A percentile compares a stretch with the other conserved stretches of the same genome.
Evolutionary conservation across 2,888 invertebrate species (phyloP).

Genomic region (Steinernema hermaphroditum): DNA sequence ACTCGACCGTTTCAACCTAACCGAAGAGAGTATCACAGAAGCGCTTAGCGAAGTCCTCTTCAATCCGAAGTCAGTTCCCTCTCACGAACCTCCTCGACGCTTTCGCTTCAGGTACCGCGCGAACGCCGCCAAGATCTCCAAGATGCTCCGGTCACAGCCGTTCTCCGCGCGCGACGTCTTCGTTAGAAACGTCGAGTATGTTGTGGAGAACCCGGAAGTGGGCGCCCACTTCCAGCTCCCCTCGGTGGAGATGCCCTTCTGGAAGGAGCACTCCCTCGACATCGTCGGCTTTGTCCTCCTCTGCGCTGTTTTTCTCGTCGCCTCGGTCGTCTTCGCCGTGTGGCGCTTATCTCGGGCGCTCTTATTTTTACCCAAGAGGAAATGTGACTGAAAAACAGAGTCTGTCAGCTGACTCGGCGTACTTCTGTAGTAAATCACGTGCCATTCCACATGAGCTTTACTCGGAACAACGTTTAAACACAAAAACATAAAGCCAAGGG

Average conservation of each 20-base stretch:
- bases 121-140: constrained; percentile 38
- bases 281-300: neutral
- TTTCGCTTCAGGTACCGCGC: constrained; percentile 35
- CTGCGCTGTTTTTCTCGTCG: neutral
- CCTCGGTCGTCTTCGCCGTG: neutral
- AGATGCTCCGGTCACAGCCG: constrained; percentile 41
- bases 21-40: constrained; percentile 30
- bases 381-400: neutral
- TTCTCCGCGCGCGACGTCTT: constrained; percentile 36
- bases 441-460: neutral
- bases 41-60: constrained; percentile 33
- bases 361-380: neutral
- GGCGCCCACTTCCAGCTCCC: constrained; percentile 27
- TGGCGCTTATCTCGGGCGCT: neutral
- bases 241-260: constrained; percentile 18
- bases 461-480: neutral
- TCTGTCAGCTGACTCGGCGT: neutral
- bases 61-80: constrained; percentile 31
- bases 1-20: constrained; percentile 33
- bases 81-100: constrained; percentile 33
- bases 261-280: constrained; percentile 23
- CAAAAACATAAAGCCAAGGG: constrained; percentile 17
- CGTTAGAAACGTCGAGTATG: constrained; percentile 43
- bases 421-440: no score
- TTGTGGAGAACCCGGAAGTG: constrained; percentile 36